phyloP scores from a whole-genome alignment of 2,888 invertebrate genomes.

The Philereme vetulata region DNA sequence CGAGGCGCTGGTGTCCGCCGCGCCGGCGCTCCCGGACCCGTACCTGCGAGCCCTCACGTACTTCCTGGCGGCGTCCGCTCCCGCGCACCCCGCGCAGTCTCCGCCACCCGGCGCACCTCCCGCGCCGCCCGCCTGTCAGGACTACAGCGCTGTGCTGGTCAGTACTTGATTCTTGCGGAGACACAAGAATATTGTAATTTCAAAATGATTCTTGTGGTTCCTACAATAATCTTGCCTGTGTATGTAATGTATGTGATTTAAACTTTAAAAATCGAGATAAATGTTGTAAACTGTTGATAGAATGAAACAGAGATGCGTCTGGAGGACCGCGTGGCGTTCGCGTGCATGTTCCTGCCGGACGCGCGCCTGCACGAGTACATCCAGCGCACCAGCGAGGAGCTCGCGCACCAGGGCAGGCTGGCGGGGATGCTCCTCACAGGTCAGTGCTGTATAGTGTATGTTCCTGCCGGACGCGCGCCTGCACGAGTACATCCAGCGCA shows the following conservation, averaged over 20 bases:
- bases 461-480: conserved; percentile 92
- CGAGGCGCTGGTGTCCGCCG: conserved; percentile 92
- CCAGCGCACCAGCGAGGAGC: conserved; percentile 86
- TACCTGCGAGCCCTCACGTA: conserved; percentile 96
- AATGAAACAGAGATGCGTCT: conserved; percentile 93
- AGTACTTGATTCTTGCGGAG: too few relatives aligned
- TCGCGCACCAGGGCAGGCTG: conserved; percentile 91
- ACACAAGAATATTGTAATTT: too few relatives aligned
- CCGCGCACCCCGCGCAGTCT: conserved; percentile 80
- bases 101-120: conserved; percentile 57
- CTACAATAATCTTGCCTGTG: too few relatives aligned
- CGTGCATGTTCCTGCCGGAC: conserved; percentile 93
- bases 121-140: conserved; percentile 32
- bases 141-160: conserved; percentile 58
- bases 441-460: conserved; percentile 87
- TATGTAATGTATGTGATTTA: too few relatives aligned
- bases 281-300: conserved; percentile 62
- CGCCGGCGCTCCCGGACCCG: conserved; percentile 92
- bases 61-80: conserved; percentile 91
- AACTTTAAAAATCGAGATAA: too few relatives aligned
- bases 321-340: conserved; percentile 95
- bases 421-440: conserved; percentile 89
- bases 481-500: conserved; percentile 90
- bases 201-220: too few relatives aligned
- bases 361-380: conserved; percentile 91